phyloP scores from a whole-genome alignment of 2,797 vertebrate species.

The Phoeniculus purpureus region DNA sequence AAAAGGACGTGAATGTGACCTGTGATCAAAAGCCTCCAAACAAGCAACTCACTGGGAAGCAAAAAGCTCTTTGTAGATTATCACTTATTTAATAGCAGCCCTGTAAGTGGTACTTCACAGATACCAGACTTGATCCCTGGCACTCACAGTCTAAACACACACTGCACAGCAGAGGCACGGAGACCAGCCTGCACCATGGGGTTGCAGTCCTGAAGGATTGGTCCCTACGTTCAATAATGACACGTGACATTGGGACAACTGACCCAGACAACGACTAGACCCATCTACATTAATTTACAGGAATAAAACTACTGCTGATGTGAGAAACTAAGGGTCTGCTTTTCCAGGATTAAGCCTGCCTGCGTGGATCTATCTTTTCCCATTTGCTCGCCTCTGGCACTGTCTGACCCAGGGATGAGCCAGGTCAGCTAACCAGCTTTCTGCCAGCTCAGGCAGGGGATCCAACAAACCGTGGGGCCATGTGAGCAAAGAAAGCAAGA shows the following conservation, averaged over 20 bases:
- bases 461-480: background rate
- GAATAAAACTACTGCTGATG: background rate
- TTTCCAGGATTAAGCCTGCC: background rate
- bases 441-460: background rate
- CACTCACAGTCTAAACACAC: background rate
- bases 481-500: background rate
- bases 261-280: background rate
- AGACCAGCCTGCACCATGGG: background rate
- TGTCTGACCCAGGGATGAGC: background rate
- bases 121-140: background rate
- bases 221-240: background rate
- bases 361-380: background rate
- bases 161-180: background rate
- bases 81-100: conserved; percentile 13
- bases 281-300: background rate
- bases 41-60: background rate
- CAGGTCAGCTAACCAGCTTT: background rate
- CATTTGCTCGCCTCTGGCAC: background rate
- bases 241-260: background rate
- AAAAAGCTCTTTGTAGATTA: background rate
- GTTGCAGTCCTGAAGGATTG: background rate
- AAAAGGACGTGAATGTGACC: background rate
- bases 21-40: background rate
- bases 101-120: background rate
- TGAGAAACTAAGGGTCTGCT: background rate